A percentile compares a stretch with the other conserved stretches of the same genome.
Conservation (phyloP, 2,113 vertebrate genomes). For the Chinchilla lanigera region DNA sequence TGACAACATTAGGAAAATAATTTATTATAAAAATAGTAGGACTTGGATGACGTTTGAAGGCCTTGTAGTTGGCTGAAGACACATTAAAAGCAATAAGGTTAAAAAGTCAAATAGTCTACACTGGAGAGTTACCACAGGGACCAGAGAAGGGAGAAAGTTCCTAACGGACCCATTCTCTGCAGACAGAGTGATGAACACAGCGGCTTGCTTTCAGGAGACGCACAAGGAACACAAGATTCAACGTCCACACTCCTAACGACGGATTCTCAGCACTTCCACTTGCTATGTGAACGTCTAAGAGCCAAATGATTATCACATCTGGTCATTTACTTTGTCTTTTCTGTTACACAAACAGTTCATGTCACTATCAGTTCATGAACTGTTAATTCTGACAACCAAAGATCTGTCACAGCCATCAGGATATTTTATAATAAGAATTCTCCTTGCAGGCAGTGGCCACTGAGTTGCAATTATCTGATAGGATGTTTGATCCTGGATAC, state of each 20-base stretch:
- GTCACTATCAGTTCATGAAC: background rate
- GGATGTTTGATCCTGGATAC: background rate
- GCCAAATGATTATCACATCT: slow-evolving; percentile 41
- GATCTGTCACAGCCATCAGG: background rate
- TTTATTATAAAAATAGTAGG: background rate
- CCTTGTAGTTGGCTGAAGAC: background rate
- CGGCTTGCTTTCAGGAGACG: background rate
- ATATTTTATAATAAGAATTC: background rate
- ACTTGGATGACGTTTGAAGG: background rate
- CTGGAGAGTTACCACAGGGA: background rate
- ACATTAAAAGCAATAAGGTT: background rate
- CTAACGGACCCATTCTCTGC: background rate
- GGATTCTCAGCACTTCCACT: background rate
- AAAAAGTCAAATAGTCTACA: background rate
- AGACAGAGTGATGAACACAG: background rate
- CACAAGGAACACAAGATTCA: background rate
- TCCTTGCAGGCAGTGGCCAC: background rate
- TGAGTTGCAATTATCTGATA: background rate
- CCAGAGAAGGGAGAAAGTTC: background rate
- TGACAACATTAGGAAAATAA: background rate
- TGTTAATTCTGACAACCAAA: background rate
- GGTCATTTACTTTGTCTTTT: slow-evolving; percentile 8
- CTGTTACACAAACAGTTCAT: background rate
- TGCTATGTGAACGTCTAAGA: background rate
- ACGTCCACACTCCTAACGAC: background rate